Evolutionary conservation across 2,113 vertebrate species (phyloP).

Genomic region (Albula goreensis): DNA sequence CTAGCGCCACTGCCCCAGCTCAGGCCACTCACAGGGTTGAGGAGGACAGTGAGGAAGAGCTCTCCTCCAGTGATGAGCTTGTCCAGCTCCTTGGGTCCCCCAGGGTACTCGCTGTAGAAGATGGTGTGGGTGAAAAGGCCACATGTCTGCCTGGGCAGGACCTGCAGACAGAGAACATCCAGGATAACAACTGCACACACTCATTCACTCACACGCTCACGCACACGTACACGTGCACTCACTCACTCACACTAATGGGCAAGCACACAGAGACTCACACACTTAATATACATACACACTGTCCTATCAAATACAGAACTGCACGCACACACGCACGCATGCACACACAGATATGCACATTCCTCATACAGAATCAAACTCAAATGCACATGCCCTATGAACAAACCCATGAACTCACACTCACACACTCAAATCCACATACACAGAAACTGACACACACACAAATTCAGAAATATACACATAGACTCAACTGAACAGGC

Average conservation of each 20-base stretch:
- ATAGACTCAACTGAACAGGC: too few species aligned
- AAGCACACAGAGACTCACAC: background rate
- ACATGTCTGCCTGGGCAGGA: conserved; percentile 85
- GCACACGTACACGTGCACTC: background rate
- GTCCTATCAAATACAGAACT: too few species aligned
- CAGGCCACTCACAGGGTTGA: conserved; percentile 78
- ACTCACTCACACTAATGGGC: too few species aligned
- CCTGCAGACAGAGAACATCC: conserved; percentile 52
- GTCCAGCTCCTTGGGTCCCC: conserved; percentile 83
- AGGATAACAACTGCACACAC: background rate
- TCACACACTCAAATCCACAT: too few species aligned
- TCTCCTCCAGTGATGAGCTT: conserved; percentile 87
- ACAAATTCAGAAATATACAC: too few species aligned
- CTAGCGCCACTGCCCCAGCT: background rate
- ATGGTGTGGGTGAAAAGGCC: conserved; percentile 89
- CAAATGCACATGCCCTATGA: too few species aligned
- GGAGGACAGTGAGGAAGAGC: conserved; percentile 84
- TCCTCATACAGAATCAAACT: too few species aligned
- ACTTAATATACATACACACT: too few species aligned
- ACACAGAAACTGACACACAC: too few species aligned
- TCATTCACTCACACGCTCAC: background rate
- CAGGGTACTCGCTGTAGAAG: conserved; percentile 86
- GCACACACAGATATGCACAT: background rate
- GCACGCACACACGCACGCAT: background rate
- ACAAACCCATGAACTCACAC: too few species aligned